Evolutionary conservation across 2,888 invertebrate genomes (phyloP), one percentile per base, ranked within the genome.

Genomic region (Mantis religiosa): DNA sequence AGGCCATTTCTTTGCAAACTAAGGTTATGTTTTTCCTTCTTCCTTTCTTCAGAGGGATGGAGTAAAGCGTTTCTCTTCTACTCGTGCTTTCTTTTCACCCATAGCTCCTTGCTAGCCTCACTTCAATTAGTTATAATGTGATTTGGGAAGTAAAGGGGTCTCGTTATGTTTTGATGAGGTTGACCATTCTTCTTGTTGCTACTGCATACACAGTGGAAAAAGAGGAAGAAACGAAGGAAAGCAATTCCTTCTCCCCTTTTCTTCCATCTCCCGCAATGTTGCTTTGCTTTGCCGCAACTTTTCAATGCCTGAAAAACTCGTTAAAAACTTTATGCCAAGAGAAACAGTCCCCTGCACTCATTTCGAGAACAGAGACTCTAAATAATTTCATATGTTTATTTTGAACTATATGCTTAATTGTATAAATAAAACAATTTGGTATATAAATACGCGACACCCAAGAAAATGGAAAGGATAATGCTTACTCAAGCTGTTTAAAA

Each of bases 321-420:
- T 91, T 91, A 91, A 91, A 91, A 91, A 90, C 89, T 90, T 91
- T 90, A 91, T 91, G 90, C 90, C 83, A 82, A 89, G 89, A 84
- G 83, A 89, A 89, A 88, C 47, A 14, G 27, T 85, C 54, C 54
- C 41, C 34, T 34, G 47, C 54, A 41, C 85, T 85, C 85, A 85
- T 85, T 85, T 85, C 47, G 85, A 85, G 54, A 85, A 85, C 85
- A 85, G 15, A 47, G 85, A 28, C 41, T 47, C 47, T 54, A 47
- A 28, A 85, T 85, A 85, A 47, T 85, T 85, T 85, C 54, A 71
- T 71, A 20, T 71, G 54, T 71, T 71, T 71, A 71, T 25, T 71
- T 20, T 71, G 54, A 71, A 71, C 54, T 20, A 71, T 71, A 71
- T 71, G 54, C 20, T 25, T 20, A 71, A 71, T 71, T 71, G 54